Evolutionary conservation across 2,113 vertebrate genomes (phyloP), one percentile per base, ranked within the genome.

Genomic region (Festucalex cinctus): DNA sequence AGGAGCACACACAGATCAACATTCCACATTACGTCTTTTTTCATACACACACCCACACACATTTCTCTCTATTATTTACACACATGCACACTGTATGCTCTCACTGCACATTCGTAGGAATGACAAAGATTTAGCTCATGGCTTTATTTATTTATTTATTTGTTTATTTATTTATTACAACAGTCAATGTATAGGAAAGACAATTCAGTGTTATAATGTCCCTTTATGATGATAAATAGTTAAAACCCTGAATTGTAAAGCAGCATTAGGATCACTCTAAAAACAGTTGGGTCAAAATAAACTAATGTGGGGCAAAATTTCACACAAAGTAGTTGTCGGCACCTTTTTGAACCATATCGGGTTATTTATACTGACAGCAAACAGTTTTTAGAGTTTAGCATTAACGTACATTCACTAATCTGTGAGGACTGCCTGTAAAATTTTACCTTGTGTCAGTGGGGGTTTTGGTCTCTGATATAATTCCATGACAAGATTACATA

Each of bases 51-150:
- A 37, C 65, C 44, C 44, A 7, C 70, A 65, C 53, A 66, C 49
- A n/a, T 58, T 68, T 17, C 32, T 39, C 63, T 63, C 41, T 53
- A 49, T 66, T 72, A 63, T 65, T 63, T 68, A 68, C 37, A 7
- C 39, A 43, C 49, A 54, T 60, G 32, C 58, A 19, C n/a, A 71
- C 58, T 13, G 43, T 9, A 0, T 51, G 26, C 69, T 58, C 37
- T 49, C 44, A 32, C 26, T 71, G 53, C 48, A 24, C 59, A 62
- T 49, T 22, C 35, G 48, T 22, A 20, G 48, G 48, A 51, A 51
- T 20, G 22, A 26, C 22, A 54, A 54, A 54, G 9, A 54, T 12
- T 54, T 54, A 1, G 51, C 22, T n/a, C 20, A n/a, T 9, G 9
- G 48, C 28, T 32, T 32, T n/a, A n/a, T n/a, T n/a, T n/a, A n/a